A percentile compares a stretch with the other conserved stretches of the same genome.
phyloP scores from a whole-genome alignment of 2,888 invertebrate genomes.

The Limnephilus lunatus region DNA sequence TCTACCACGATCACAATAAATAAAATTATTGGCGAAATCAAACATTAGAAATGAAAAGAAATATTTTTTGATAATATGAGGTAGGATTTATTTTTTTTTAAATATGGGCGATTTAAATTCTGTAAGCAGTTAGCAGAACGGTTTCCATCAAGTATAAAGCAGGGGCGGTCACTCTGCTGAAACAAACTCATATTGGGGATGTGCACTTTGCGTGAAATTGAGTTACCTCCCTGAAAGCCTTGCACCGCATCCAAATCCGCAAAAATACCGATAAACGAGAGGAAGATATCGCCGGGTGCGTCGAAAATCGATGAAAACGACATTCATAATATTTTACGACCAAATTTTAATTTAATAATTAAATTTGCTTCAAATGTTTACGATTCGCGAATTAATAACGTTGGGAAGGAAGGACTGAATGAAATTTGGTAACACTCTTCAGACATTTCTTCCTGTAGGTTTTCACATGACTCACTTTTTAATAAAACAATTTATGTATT shows the following conservation, averaged over 20 bases:
- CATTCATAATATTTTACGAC: not conserved
- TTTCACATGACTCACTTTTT: too few relatives aligned
- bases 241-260: constrained; percentile 58
- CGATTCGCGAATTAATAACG: too few relatives aligned
- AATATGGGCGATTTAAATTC: not conserved
- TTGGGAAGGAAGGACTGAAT: too few relatives aligned
- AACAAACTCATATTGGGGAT: constrained; percentile 65
- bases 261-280: constrained; percentile 56
- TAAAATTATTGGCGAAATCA: too few relatives aligned
- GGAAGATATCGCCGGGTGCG: not conserved
- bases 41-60: too few relatives aligned
- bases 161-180: constrained; percentile 59
- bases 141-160: constrained; percentile 21
- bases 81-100: not conserved
- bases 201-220: constrained; percentile 65
- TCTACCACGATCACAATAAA: too few relatives aligned
- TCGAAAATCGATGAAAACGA: not conserved
- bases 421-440: too few relatives aligned
- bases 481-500: too few relatives aligned
- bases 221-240: constrained; percentile 64
- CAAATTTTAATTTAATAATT: not conserved
- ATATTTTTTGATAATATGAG: too few relatives aligned
- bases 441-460: too few relatives aligned
- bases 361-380: too few relatives aligned
- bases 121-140: not conserved